Conservation (phyloP, 2,113 vertebrate species). For the Gobius niger region DNA sequence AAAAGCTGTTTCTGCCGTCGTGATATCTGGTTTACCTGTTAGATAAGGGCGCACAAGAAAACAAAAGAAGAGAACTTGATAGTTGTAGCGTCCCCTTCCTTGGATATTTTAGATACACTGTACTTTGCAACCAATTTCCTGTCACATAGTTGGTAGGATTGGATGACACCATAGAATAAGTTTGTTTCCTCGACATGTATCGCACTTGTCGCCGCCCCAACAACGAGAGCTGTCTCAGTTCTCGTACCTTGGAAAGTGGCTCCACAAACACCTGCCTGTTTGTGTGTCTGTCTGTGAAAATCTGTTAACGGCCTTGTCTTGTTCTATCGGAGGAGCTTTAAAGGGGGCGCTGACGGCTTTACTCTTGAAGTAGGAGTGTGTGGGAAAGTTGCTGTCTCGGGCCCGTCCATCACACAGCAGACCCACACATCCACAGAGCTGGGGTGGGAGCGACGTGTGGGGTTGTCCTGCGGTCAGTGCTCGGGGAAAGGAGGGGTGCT, state of each 20-base stretch:
- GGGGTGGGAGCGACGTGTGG: conserved; percentile 29
- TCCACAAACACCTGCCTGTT: conserved; percentile 7
- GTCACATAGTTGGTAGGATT: too few species aligned
- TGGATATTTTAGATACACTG: too few species aligned
- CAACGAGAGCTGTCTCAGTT: not conserved
- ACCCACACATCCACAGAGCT: conserved; percentile 25
- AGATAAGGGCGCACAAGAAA: too few species aligned
- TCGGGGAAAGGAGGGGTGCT: conserved; percentile 38
- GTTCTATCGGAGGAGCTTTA: not conserved
- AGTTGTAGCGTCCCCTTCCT: too few species aligned
- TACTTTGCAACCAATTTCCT: too few species aligned
- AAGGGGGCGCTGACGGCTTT: not conserved
- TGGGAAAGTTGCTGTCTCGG: conserved; percentile 19
- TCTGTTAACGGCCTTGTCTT: conserved; percentile 3
- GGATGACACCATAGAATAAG: not conserved
- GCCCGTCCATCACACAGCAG: conserved; percentile 22
- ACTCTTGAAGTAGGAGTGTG: conserved; percentile 8
- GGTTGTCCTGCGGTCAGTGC: conserved; percentile 59
- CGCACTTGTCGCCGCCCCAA: not conserved
- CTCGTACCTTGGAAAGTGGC: not conserved
- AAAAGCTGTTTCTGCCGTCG: too few species aligned
- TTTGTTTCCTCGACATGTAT: not conserved
- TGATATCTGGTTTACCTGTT: too few species aligned
- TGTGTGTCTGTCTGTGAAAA: not conserved
- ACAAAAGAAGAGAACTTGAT: too few species aligned